Conservation (phyloP, 2,888 invertebrate genomes). For the Steinernema carpocapsae region DNA sequence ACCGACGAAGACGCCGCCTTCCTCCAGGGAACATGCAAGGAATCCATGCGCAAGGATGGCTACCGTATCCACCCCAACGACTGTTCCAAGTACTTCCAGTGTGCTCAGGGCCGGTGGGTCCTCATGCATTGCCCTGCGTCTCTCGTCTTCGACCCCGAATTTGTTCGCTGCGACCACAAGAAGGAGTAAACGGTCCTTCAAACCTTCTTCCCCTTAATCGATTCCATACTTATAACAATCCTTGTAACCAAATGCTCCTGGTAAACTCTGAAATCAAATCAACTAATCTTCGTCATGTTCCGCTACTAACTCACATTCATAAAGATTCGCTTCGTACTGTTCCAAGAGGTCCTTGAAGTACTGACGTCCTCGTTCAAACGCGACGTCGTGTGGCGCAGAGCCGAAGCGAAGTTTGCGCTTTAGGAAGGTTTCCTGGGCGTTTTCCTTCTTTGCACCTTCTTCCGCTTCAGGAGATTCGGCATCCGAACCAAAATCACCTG, state of each 20-base stretch:
- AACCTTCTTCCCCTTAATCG: neutral
- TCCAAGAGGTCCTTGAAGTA: neutral
- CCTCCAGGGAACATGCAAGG: neutral
- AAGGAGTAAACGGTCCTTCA: neutral
- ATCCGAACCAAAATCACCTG: no score
- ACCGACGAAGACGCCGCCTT: neutral
- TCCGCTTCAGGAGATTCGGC: no score
- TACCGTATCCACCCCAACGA: conserved; percentile 28
- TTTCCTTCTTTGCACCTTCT: no score
- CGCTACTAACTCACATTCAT: neutral
- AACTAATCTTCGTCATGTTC: neutral
- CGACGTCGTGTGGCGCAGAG: no score
- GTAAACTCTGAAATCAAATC: neutral
- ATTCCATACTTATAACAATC: neutral
- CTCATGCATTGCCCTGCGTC: conserved; percentile 2
- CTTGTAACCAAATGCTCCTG: neutral
- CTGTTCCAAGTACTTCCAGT: conserved; percentile 20
- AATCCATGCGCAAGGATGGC: conserved; percentile 19
- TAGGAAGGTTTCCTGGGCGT: no score
- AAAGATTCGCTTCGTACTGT: neutral
- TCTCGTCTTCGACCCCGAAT: neutral
- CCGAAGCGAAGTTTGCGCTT: no score
- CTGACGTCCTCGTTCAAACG: neutral
- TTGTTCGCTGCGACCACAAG: conserved; percentile 22
- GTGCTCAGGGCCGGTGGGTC: conserved; percentile 9